A percentile compares a stretch with the other conserved stretches of the same genome.
Evolutionary conservation across 2,797 vertebrate species (phyloP).

Genomic region (Taeniopygia guttata): DNA sequence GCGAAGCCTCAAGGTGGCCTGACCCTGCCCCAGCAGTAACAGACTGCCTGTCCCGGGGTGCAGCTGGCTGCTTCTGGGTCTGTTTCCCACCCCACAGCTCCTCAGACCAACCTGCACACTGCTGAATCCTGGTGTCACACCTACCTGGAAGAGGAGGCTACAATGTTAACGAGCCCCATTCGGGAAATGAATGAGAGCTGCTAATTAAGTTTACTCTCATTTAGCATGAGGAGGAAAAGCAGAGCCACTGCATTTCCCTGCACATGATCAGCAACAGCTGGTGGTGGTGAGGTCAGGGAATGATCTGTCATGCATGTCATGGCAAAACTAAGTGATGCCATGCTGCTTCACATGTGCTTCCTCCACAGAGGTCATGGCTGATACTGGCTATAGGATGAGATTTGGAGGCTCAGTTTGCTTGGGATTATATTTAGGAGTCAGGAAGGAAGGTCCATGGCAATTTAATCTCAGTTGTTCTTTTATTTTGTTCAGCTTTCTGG

Average conservation of each 20-base stretch:
- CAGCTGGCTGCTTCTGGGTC: fast-evolving
- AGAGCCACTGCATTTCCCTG: not conserved
- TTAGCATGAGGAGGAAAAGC: not conserved
- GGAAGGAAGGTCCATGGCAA: constrained; percentile 63
- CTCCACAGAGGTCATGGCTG: not conserved
- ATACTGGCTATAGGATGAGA: not conserved
- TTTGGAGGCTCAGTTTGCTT: not conserved
- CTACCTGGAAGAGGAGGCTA: not conserved
- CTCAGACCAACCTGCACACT: fast-evolving
- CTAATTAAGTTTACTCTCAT: constrained; percentile 17
- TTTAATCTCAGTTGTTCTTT: constrained; percentile 62
- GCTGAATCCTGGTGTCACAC: not conserved
- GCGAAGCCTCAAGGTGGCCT: not conserved
- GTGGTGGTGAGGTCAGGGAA: not conserved
- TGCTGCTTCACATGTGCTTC: not conserved
- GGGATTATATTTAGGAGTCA: constrained; percentile 52
- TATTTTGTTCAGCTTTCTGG: constrained; percentile 60
- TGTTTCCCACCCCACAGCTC: not conserved
- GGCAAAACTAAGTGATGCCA: not conserved
- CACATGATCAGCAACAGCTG: not conserved
- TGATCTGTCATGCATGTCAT: not conserved
- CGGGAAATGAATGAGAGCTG: not conserved
- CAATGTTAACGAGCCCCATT: not conserved
- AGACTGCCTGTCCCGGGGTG: not conserved
- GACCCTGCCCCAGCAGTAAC: not conserved